A percentile compares a stretch with the other conserved stretches of the same genome.
phyloP scores from a whole-genome alignment of 2,113 vertebrate genomes.

The Aphelocoma coerulescens region DNA sequence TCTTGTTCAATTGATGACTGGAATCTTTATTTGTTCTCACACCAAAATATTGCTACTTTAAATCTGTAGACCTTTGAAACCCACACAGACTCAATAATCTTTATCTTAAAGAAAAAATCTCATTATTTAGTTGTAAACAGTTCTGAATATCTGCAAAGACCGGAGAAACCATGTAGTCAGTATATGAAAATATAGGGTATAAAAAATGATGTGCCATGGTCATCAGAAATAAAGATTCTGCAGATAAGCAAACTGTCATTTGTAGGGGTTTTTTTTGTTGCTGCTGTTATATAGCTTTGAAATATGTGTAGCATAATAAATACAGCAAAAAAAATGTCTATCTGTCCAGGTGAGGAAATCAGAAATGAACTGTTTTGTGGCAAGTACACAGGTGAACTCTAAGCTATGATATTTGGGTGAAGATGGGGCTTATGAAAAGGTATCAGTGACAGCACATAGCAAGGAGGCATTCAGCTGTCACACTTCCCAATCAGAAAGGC shows the following conservation, averaged over 20 bases:
- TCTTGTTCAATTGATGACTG: neutral
- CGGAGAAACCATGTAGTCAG: neutral
- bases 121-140: neutral
- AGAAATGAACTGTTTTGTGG: neutral
- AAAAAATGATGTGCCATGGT: neutral
- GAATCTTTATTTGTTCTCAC: neutral
- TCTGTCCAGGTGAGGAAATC: neutral
- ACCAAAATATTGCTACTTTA: neutral
- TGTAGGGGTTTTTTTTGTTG: accelerated
- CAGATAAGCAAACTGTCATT: neutral
- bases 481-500: neutral
- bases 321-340: neutral
- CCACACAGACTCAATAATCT: neutral
- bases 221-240: neutral
- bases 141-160: neutral
- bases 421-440: neutral
- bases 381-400: neutral
- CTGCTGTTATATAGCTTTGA: neutral
- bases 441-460: neutral
- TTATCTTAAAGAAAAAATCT: neutral
- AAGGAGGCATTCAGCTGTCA: neutral
- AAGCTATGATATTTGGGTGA: neutral
- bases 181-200: neutral
- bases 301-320: neutral
- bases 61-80: neutral